phyloP scores from a whole-genome alignment of 2,888 invertebrate species.

The Oscheius onirici region DNA sequence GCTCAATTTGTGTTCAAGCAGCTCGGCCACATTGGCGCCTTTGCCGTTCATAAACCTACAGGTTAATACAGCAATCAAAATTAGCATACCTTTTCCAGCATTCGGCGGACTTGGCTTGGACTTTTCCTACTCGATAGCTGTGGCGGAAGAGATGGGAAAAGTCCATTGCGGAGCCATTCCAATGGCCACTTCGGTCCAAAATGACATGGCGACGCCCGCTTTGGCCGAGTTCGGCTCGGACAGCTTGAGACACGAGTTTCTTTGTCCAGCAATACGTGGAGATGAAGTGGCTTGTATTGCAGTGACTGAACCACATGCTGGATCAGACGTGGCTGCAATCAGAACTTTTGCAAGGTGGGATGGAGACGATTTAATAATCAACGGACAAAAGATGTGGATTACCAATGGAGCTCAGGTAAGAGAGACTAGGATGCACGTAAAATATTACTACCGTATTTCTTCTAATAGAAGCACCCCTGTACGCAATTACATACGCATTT shows the following conservation, averaged over 20 bases:
- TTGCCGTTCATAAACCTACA: conserved; percentile 75
- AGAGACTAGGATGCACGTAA: too few species aligned
- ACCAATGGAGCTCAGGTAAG: conserved; percentile 74
- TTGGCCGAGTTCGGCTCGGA: conserved; percentile 73
- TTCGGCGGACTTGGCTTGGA: conserved; percentile 77
- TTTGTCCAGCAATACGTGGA: conserved; percentile 74
- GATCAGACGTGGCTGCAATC: conserved; percentile 76
- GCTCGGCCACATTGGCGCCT: conserved; percentile 75
- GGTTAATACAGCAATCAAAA: conserved; percentile 64
- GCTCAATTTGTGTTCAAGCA: conserved; percentile 76
- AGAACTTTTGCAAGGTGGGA: conserved; percentile 74
- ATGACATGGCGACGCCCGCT: conserved; percentile 76
- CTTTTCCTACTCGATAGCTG: conserved; percentile 75
- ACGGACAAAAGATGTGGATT: conserved; percentile 77
- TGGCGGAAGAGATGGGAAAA: conserved; percentile 75
- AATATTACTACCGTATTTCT: too few species aligned
- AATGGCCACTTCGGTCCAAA: conserved; percentile 75
- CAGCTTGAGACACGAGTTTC: conserved; percentile 74
- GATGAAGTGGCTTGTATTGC: conserved; percentile 75
- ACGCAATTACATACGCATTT: too few species aligned
- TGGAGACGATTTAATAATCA: conserved; percentile 75
- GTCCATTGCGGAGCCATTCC: conserved; percentile 76
- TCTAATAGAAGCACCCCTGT: too few species aligned
- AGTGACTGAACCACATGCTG: conserved; percentile 75
- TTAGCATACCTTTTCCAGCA: conserved; percentile 69